phyloP scores from a whole-genome alignment of 2,888 invertebrate species.

The Drosophila trichaetosa region DNA sequence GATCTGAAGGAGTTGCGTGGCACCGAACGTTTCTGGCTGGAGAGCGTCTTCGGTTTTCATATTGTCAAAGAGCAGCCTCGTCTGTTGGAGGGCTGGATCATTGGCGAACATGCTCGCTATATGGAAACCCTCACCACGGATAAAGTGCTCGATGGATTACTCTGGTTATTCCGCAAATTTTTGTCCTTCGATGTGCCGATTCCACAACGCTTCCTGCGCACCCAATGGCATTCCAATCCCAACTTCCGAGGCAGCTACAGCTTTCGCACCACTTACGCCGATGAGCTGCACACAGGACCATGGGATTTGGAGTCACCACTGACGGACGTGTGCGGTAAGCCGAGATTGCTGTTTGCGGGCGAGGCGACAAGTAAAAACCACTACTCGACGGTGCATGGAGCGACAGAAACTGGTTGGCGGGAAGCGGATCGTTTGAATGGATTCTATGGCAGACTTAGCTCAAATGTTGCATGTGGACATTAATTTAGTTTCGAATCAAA shows the following conservation, averaged over 20 bases:
- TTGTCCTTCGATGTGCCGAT: slow-evolving; percentile 64
- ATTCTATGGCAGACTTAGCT: slow-evolving; percentile 57
- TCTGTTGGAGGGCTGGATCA: slow-evolving; percentile 89
- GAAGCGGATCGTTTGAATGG: slow-evolving; percentile 88
- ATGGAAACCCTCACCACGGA: slow-evolving; percentile 87
- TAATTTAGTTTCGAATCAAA: not conserved
- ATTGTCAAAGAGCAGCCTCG: slow-evolving; percentile 87
- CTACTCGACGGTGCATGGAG: slow-evolving; percentile 90
- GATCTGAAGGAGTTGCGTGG: slow-evolving; percentile 81
- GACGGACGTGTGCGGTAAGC: slow-evolving; percentile 75
- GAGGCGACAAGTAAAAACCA: slow-evolving; percentile 88
- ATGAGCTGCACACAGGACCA: slow-evolving; percentile 86
- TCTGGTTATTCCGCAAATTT: slow-evolving; percentile 76
- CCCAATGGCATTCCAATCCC: slow-evolving; percentile 88
- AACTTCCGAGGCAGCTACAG: slow-evolving; percentile 89
- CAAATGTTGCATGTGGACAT: not conserved
- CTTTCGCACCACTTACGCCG: slow-evolving; percentile 87
- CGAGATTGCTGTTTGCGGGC: slow-evolving; percentile 88
- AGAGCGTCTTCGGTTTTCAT: slow-evolving; percentile 88
- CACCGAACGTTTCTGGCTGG: slow-evolving; percentile 86
- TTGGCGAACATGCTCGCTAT: slow-evolving; percentile 87
- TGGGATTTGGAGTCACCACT: slow-evolving; percentile 86
- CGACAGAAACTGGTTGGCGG: slow-evolving; percentile 89
- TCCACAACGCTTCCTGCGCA: slow-evolving; percentile 84
- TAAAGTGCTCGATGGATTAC: slow-evolving; percentile 75